phyloP scores from a whole-genome alignment of 64 coral and sea anemone species.

The Montipora capricornis region DNA sequence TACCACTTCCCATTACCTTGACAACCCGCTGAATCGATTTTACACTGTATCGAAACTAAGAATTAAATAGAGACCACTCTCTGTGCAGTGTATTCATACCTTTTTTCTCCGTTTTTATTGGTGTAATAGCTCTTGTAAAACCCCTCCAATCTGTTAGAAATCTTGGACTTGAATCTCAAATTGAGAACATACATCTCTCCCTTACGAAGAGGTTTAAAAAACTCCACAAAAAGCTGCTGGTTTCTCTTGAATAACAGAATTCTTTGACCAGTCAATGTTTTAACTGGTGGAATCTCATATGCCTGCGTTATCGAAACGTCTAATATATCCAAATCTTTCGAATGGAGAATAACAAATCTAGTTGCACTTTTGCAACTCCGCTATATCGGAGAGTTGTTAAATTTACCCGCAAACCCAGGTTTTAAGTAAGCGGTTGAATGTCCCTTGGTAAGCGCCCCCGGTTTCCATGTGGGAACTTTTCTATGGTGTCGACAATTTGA shows the following conservation, averaged over 20 bases:
- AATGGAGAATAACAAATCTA: too few relatives aligned
- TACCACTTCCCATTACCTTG: too few relatives aligned
- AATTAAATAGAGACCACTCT: not conserved
- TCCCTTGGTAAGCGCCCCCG: constrained; percentile 16
- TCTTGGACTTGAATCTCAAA: constrained; percentile 24
- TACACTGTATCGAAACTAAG: not conserved
- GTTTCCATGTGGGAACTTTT: constrained; percentile 32
- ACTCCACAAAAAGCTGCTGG: too few relatives aligned
- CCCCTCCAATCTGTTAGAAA: too few relatives aligned
- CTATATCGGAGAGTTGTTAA: constrained; percentile 30
- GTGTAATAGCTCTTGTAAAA: too few relatives aligned
- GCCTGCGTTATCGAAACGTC: too few relatives aligned
- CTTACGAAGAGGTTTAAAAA: not conserved
- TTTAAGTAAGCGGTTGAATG: constrained; percentile 44
- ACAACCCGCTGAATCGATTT: too few relatives aligned
- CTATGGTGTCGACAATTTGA: too few relatives aligned
- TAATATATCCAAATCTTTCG: too few relatives aligned
- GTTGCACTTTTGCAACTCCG: too few relatives aligned
- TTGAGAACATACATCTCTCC: not conserved
- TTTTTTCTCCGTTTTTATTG: too few relatives aligned
- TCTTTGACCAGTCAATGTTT: not conserved
- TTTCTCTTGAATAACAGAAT: constrained; percentile 10
- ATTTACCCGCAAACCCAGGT: constrained; percentile 54
- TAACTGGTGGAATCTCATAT: too few relatives aligned
- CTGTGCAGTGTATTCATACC: not conserved